Evolutionary conservation across 2,797 vertebrate species (phyloP).

Genomic region (Pantherophis vulpinus): DNA sequence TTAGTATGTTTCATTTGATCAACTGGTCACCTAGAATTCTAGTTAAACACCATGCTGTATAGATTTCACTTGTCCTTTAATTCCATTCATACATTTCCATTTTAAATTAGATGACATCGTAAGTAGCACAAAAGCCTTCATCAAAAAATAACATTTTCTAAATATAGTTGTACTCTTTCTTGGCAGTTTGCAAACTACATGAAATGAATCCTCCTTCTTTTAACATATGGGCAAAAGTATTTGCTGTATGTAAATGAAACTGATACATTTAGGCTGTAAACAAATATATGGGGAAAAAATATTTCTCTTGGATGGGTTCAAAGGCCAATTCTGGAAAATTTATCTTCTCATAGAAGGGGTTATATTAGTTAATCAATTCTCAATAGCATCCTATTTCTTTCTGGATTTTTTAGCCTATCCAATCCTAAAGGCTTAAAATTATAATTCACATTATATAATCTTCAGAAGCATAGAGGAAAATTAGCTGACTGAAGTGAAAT

Average conservation of each 20-base stretch:
- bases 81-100: conserved; percentile 46
- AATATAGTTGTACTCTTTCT: conserved; percentile 10
- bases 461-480: not conserved
- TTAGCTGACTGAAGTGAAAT: not conserved
- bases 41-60: conserved; percentile 23
- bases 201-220: not conserved
- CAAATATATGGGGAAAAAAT: not conserved
- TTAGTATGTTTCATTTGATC: conserved; percentile 31
- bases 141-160: conserved; percentile 36
- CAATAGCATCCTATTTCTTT: conserved; percentile 10
- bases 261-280: conserved; percentile 44
- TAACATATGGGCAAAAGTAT: conserved; percentile 37
- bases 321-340: not conserved
- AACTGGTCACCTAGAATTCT: conserved; percentile 40
- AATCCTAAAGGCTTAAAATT: not conserved
- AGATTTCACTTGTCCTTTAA: conserved; percentile 44
- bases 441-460: not conserved
- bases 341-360: not conserved
- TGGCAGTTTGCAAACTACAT: not conserved
- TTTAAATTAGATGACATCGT: conserved; percentile 47
- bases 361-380: conserved; percentile 41
- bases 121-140: conserved; percentile 35
- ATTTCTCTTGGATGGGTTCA: not conserved
- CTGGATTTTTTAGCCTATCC: not conserved
- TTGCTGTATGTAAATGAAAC: conserved; percentile 37